Percentiles rank a stretch among this genome's conserved stretches.
These are phyloP conservation scores for Diprion similis DNA, from an alignment of 1,140 invertebrate species.

Conservation along the genomic window DNA sequence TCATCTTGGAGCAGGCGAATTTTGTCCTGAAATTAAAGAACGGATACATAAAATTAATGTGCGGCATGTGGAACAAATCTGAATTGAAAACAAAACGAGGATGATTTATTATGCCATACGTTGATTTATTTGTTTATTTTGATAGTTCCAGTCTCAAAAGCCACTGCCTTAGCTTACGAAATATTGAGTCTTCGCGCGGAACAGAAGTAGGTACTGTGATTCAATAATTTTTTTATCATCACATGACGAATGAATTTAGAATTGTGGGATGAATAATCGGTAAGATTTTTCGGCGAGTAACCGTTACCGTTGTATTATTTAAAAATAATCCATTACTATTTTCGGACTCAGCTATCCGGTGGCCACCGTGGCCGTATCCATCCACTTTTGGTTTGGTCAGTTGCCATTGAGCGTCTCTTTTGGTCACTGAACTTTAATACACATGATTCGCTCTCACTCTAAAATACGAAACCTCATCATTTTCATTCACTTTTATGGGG, in stretches of 20 bases:
- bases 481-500: slow-evolving; percentile 7
- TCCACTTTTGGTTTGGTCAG: slow-evolving; percentile 45
- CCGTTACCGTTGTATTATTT: slow-evolving; percentile 23
- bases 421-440: slow-evolving; percentile 58
- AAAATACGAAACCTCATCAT: not conserved
- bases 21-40: slow-evolving; percentile 85
- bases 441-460: slow-evolving; percentile 12
- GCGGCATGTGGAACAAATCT: too few species aligned
- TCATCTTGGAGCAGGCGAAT: slow-evolving; percentile 97
- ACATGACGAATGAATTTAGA: too few species aligned
- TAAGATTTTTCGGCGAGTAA: not conserved
- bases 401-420: slow-evolving; percentile 54
- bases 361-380: slow-evolving; percentile 30
- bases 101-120: too few species aligned
- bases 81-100: too few species aligned
- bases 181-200: too few species aligned
- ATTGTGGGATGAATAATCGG: not conserved
- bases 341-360: slow-evolving; percentile 45
- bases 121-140: too few species aligned
- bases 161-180: too few species aligned
- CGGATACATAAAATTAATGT: not conserved
- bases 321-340: slow-evolving; percentile 46
- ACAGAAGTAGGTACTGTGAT: too few species aligned
- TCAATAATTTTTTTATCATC: too few species aligned
- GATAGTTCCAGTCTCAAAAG: too few species aligned